phyloP scores from a whole-genome alignment of 2,113 vertebrate genomes.

The Myrmophylax atrothorax region DNA sequence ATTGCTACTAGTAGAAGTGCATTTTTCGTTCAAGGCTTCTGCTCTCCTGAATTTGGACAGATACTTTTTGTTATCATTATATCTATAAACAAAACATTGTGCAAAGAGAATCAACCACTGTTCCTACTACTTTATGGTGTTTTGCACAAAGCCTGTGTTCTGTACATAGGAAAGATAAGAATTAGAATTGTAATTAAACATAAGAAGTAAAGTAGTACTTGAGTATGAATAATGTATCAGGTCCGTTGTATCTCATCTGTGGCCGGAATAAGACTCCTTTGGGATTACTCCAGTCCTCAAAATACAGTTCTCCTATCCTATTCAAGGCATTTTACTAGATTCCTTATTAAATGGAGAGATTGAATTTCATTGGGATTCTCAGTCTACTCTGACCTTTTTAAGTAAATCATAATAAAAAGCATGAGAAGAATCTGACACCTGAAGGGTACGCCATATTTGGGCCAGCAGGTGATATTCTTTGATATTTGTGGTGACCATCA shows the following conservation, averaged over 20 bases:
- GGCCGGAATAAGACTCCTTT: not conserved
- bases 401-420: slow-evolving; percentile 64
- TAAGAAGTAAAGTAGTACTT: not conserved
- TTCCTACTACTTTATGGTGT: not conserved
- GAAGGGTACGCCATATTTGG: slow-evolving; percentile 28
- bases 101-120: not conserved
- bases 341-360: slow-evolving; percentile 69
- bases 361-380: slow-evolving; percentile 70
- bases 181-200: not conserved
- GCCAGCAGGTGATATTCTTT: slow-evolving; percentile 67
- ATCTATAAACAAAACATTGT: not conserved
- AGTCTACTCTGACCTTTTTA: slow-evolving; percentile 65
- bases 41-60: not conserved
- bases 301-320: slow-evolving; percentile 26
- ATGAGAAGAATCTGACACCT: slow-evolving; percentile 60
- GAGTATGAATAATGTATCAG: not conserved
- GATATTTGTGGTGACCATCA: slow-evolving; percentile 45
- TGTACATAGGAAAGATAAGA: not conserved
- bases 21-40: not conserved
- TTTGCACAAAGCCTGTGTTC: not conserved
- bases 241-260: not conserved
- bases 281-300: slow-evolving; percentile 3
- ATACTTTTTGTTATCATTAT: not conserved
- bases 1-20: not conserved
- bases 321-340: slow-evolving; percentile 51